Conservation (phyloP, 2,113 vertebrate genomes). For the Todiramphus saurophagus region DNA sequence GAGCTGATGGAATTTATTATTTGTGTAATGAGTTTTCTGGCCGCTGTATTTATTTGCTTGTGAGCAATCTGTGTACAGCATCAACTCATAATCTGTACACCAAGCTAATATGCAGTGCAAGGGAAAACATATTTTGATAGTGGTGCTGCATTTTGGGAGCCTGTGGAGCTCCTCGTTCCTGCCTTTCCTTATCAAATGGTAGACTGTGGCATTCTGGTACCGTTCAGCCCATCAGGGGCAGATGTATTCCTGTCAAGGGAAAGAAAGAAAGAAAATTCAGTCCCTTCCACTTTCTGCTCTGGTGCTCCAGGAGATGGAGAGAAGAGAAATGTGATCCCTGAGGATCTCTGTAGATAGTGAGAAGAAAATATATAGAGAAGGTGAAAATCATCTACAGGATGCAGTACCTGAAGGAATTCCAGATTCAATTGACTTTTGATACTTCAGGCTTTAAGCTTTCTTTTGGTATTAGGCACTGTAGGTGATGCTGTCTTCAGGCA, state of each 20-base stretch:
- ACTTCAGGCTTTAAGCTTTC: not conserved
- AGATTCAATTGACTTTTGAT: not conserved
- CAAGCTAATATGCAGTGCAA: not conserved
- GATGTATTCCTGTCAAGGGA: constrained; percentile 1
- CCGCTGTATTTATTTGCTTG: not conserved
- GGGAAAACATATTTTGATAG: not conserved
- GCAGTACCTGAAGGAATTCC: not conserved
- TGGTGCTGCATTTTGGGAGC: not conserved
- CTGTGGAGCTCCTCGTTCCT: not conserved
- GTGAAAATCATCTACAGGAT: not conserved
- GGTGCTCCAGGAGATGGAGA: not conserved
- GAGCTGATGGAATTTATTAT: not conserved
- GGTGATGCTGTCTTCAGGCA: not conserved
- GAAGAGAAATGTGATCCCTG: constrained; percentile 17
- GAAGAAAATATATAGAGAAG: not conserved
- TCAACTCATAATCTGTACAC: not conserved
- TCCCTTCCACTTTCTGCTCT: constrained; percentile 11
- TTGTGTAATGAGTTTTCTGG: not conserved
- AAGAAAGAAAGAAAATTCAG: not conserved
- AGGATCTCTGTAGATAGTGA: not conserved
- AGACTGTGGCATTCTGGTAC: not conserved
- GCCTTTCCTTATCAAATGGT: not conserved
- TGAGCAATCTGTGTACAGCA: not conserved
- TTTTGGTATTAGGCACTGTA: not conserved
- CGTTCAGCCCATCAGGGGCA: not conserved